These are phyloP conservation scores for Acanthurus tractus DNA, from an alignment of 2,797 vertebrate species.

Conservation along the genomic window DNA sequence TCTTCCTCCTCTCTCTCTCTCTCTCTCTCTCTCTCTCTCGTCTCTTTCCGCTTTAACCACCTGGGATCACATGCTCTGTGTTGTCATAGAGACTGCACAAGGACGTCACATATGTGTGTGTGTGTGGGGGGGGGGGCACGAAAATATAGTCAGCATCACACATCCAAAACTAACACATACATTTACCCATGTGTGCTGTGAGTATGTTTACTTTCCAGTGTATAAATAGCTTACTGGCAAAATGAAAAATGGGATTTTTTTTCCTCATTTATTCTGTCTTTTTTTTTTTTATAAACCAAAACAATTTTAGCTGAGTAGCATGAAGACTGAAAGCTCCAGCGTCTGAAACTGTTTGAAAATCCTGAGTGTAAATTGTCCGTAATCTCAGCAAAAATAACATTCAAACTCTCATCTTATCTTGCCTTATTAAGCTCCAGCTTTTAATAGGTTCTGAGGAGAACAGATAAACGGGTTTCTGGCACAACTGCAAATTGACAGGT, in stretches of 20 bases:
- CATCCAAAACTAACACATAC: constrained; percentile 52
- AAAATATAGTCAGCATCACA: constrained; percentile 55
- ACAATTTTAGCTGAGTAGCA: constrained; percentile 42
- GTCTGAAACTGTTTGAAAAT: constrained; percentile 48
- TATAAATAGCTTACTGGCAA: constrained; percentile 59
- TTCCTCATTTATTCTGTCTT: constrained; percentile 35
- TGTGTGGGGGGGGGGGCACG: constrained; percentile 21
- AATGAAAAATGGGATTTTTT: constrained; percentile 33
- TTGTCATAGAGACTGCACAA: constrained; percentile 76
- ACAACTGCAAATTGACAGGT: constrained; percentile 84
- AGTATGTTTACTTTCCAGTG: constrained; percentile 42
- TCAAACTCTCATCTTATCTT: constrained; percentile 73
- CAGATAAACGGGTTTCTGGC: constrained; percentile 78
- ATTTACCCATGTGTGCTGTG: constrained; percentile 43
- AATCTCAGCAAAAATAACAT: constrained; percentile 77
- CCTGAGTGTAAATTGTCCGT: constrained; percentile 61
- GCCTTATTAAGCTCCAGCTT: constrained; percentile 73
- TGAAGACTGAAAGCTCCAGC: constrained; percentile 20
- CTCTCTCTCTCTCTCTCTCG: constrained; percentile 17
- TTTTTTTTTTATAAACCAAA: constrained; percentile 47
- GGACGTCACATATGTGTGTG: constrained; percentile 47
- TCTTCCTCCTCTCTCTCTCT: constrained; percentile 21
- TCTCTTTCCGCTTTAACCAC: constrained; percentile 45
- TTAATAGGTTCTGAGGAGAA: constrained; percentile 79
- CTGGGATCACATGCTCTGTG: constrained; percentile 61